Percentiles rank a stretch among this genome's conserved stretches.
Evolutionary conservation across 2,888 invertebrate genomes (phyloP).

Genomic region (Molanna angustata): DNA sequence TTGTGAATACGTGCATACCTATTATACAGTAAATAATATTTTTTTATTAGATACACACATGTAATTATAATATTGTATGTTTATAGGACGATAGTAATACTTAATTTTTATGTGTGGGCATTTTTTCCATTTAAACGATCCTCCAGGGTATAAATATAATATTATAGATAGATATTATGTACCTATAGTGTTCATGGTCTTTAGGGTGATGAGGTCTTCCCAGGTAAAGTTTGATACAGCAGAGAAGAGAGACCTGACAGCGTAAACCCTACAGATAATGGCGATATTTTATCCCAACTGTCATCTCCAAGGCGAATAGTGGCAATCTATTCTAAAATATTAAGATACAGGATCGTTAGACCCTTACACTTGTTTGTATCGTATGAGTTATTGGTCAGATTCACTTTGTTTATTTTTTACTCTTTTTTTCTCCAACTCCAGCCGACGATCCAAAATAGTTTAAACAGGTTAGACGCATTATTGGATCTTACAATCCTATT

Average conservation of each 20-base stretch:
- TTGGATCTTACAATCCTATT: too few species aligned
- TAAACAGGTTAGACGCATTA: too few species aligned
- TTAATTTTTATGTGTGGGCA: slow-evolving; percentile 17
- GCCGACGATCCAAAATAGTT: too few species aligned
- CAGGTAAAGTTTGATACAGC: slow-evolving; percentile 18
- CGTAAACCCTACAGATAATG: slow-evolving; percentile 25
- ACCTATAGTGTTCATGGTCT: slow-evolving; percentile 1
- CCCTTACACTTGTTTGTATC: slow-evolving; percentile 14
- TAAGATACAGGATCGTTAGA: slow-evolving; percentile 29
- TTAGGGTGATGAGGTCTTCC: too few species aligned
- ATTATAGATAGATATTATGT: not conserved
- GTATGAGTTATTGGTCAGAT: slow-evolving; percentile 27
- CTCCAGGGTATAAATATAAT: slow-evolving; percentile 5
- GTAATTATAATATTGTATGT: too few species aligned
- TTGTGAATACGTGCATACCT: too few species aligned
- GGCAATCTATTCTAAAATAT: slow-evolving; percentile 33
- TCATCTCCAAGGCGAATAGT: slow-evolving; percentile 30
- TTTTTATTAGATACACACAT: too few species aligned
- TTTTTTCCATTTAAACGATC: slow-evolving; percentile 16
- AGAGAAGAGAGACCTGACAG: slow-evolving; percentile 24
- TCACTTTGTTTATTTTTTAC: too few species aligned
- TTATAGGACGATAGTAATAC: slow-evolving; percentile 14
- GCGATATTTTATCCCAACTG: slow-evolving; percentile 32
- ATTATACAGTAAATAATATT: too few species aligned
- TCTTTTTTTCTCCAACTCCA: too few species aligned